phyloP scores from a whole-genome alignment of 1,140 invertebrate genomes.

The Drosophila yakuba region DNA sequence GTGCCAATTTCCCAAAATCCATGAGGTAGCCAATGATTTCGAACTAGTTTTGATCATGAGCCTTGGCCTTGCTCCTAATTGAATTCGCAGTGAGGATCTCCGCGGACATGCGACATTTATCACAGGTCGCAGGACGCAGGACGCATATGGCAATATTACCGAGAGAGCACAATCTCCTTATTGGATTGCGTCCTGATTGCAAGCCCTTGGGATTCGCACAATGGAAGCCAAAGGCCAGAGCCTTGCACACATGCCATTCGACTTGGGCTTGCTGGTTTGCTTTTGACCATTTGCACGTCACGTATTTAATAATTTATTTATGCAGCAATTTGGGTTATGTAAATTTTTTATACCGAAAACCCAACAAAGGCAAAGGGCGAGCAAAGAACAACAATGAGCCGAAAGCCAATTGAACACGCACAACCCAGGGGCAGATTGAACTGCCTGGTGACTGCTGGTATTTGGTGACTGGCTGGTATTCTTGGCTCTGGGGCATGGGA shows the following conservation, averaged over 20 bases:
- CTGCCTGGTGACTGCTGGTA: slow-evolving; percentile 24
- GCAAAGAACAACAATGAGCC: slow-evolving; percentile 17
- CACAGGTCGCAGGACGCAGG: neutral
- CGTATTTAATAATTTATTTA: slow-evolving; percentile 80
- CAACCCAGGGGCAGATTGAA: slow-evolving; percentile 9
- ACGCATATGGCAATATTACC: slow-evolving; percentile 4
- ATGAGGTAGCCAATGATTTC: neutral
- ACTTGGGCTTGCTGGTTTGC: slow-evolving; percentile 1
- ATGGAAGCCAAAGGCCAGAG: slow-evolving; percentile 10
- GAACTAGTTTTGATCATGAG: neutral
- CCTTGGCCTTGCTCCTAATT: slow-evolving; percentile 28
- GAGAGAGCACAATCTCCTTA: slow-evolving; percentile 40
- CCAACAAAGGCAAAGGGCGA: slow-evolving; percentile 20
- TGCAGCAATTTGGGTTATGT: slow-evolving; percentile 79
- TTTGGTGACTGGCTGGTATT: slow-evolving; percentile 13
- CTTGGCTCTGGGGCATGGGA: neutral
- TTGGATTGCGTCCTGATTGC: slow-evolving; percentile 50
- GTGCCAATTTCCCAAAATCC: no score
- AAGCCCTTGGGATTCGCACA: slow-evolving; percentile 33
- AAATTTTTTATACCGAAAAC: slow-evolving; percentile 66
- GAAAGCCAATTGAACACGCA: slow-evolving; percentile 68
- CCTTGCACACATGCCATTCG: slow-evolving; percentile 24
- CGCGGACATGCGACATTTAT: neutral
- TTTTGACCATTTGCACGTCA: slow-evolving; percentile 52
- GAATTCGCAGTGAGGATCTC: slow-evolving; percentile 11